Percentiles rank a stretch among this genome's conserved stretches.
These are phyloP conservation scores for Tamias sibiricus DNA, from an alignment of 2,113 vertebrate species.

Conservation along the genomic window DNA sequence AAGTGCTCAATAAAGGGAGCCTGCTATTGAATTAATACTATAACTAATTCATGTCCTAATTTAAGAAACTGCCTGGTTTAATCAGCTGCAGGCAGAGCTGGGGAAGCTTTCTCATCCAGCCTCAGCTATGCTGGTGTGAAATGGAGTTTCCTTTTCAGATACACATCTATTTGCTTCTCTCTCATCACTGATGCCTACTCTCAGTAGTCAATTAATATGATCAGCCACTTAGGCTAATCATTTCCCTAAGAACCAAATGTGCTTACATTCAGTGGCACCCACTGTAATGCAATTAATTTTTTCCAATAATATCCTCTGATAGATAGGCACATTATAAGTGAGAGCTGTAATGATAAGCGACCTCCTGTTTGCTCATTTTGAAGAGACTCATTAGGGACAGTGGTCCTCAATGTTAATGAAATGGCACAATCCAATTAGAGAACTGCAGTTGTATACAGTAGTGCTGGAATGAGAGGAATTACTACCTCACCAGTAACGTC, in stretches of 20 bases:
- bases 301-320: constrained; percentile 54
- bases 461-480: neutral
- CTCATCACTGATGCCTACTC: neutral
- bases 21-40: constrained; percentile 26
- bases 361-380: constrained; percentile 47
- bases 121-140: neutral
- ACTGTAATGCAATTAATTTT: constrained; percentile 63
- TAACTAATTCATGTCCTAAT: constrained; percentile 16
- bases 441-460: neutral
- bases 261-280: neutral
- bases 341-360: constrained; percentile 36
- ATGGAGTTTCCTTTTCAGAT: neutral
- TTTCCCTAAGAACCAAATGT: constrained; percentile 49
- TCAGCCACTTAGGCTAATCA: constrained; percentile 34
- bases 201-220: constrained; percentile 35
- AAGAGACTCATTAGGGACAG: constrained; percentile 67
- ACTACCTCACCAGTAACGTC: neutral
- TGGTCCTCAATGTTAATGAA: constrained; percentile 65
- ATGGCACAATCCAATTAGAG: constrained; percentile 48
- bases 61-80: neutral
- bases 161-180: neutral
- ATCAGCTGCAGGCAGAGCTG: neutral
- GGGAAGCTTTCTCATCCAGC: neutral
- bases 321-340: constrained; percentile 24
- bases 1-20: constrained; percentile 27